phyloP scores from a whole-genome alignment of 2,113 vertebrate species.

The Ophthalmolycus amberensis region DNA sequence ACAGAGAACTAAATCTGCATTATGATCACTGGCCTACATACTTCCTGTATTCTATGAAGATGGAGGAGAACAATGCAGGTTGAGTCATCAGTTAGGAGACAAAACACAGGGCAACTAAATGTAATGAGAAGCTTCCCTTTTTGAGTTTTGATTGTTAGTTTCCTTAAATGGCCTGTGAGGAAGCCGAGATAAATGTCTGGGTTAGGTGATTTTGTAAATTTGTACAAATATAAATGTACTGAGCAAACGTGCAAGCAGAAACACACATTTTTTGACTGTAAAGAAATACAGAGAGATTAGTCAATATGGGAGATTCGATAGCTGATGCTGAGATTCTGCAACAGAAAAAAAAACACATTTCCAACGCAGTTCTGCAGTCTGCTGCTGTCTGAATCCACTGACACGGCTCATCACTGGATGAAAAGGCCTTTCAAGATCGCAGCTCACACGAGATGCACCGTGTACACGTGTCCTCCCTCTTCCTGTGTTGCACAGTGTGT shows the following conservation, averaged over 20 bases:
- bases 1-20: conserved; percentile 35
- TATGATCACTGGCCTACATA: conserved; percentile 43
- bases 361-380: conserved; percentile 41
- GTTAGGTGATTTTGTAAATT: conserved; percentile 17
- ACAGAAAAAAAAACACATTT: conserved; percentile 43
- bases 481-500: neutral
- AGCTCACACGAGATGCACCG: neutral
- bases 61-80: conserved; percentile 35
- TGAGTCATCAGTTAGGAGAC: conserved; percentile 28
- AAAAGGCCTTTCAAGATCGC: conserved; percentile 35
- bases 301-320: conserved; percentile 8
- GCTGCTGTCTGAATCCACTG: conserved; percentile 51
- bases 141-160: conserved; percentile 63
- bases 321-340: conserved; percentile 29
- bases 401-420: conserved; percentile 53
- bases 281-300: conserved; percentile 7
- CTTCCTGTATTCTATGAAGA: conserved; percentile 46
- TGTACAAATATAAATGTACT: conserved; percentile 19
- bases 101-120: conserved; percentile 47
- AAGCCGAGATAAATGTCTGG: conserved; percentile 47
- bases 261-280: conserved; percentile 20
- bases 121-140: conserved; percentile 59
- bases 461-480: neutral
- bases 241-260: conserved; percentile 20
- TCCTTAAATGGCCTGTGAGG: conserved; percentile 40